Percentiles rank a stretch among this genome's conserved stretches.
Evolutionary conservation across 2,113 vertebrate species (phyloP).

Genomic region (Nanorana parkeri): DNA sequence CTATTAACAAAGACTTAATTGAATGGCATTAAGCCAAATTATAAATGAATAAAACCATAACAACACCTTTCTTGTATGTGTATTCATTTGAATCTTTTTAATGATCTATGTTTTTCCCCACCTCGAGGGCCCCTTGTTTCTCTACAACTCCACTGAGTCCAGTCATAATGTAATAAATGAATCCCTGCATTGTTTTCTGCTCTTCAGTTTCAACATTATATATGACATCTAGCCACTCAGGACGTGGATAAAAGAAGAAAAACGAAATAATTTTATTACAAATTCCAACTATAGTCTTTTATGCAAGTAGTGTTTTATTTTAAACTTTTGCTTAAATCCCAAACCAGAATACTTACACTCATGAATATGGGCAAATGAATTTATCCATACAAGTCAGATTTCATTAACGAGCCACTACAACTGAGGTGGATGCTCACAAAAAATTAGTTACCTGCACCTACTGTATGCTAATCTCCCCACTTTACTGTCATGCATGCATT

Average conservation of each 20-base stretch:
- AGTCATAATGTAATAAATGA: slow-evolving; percentile 26
- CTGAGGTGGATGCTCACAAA: too few relatives aligned
- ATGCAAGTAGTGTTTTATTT: too few relatives aligned
- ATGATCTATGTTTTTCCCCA: slow-evolving; percentile 26
- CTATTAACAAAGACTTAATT: slow-evolving; percentile 52
- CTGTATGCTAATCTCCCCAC: too few relatives aligned
- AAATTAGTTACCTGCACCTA: too few relatives aligned
- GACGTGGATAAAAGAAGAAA: not conserved
- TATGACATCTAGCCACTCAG: slow-evolving; percentile 15
- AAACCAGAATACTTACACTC: too few relatives aligned
- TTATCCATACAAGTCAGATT: too few relatives aligned
- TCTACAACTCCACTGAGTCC: slow-evolving; percentile 35
- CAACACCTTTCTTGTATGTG: slow-evolving; percentile 48
- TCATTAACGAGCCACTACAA: too few relatives aligned
- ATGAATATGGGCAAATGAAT: too few relatives aligned
- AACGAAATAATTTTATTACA: not conserved
- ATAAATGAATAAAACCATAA: slow-evolving; percentile 54
- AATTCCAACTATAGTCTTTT: too few relatives aligned
- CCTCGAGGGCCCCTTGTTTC: slow-evolving; percentile 37
- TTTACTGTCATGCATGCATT: too few relatives aligned
- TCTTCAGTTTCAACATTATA: slow-evolving; percentile 9
- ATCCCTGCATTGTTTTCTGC: not conserved
- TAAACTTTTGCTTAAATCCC: too few relatives aligned
- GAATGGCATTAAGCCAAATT: slow-evolving; percentile 51
- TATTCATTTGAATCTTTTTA: slow-evolving; percentile 44